A percentile compares a stretch with the other conserved stretches of the same genome.
These are phyloP conservation scores for Azorinus chamasolen DNA, from an alignment of 2,888 invertebrate species.

Conservation along the genomic window DNA sequence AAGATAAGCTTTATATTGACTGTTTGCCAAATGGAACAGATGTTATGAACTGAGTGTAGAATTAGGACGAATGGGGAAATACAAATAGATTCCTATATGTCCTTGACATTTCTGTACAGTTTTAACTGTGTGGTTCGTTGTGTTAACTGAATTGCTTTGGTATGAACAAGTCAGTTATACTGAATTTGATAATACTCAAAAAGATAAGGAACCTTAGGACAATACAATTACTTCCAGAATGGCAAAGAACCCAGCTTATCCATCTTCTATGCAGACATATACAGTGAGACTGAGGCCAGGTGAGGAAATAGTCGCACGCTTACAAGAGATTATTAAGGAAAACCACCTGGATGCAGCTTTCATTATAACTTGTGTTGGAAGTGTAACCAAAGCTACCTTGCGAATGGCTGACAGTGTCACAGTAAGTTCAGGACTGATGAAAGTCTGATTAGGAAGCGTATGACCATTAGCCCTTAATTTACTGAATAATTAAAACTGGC, in stretches of 20 bases:
- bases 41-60: too few species aligned
- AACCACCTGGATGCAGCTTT: slow-evolving; percentile 84
- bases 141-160: too few species aligned
- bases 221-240: too few species aligned
- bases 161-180: too few species aligned
- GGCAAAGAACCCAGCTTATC: neutral
- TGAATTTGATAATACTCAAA: too few species aligned
- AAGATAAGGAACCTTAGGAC: too few species aligned
- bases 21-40: too few species aligned
- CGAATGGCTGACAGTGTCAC: slow-evolving; percentile 82
- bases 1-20: too few species aligned
- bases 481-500: neutral
- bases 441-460: neutral
- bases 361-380: slow-evolving; percentile 86
- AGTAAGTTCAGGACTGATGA: slow-evolving; percentile 33
- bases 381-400: slow-evolving; percentile 84
- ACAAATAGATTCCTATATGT: too few species aligned
- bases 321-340: slow-evolving; percentile 73
- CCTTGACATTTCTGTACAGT: too few species aligned
- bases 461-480: neutral
- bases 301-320: slow-evolving; percentile 77
- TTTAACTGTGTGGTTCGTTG: too few species aligned
- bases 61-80: too few species aligned
- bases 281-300: slow-evolving; percentile 81
- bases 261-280: slow-evolving; percentile 66